A percentile compares a stretch with the other conserved stretches of the same genome.
Evolutionary conservation across 2,888 invertebrate genomes (phyloP).

Genomic region (Brassicogethes aeneus): DNA sequence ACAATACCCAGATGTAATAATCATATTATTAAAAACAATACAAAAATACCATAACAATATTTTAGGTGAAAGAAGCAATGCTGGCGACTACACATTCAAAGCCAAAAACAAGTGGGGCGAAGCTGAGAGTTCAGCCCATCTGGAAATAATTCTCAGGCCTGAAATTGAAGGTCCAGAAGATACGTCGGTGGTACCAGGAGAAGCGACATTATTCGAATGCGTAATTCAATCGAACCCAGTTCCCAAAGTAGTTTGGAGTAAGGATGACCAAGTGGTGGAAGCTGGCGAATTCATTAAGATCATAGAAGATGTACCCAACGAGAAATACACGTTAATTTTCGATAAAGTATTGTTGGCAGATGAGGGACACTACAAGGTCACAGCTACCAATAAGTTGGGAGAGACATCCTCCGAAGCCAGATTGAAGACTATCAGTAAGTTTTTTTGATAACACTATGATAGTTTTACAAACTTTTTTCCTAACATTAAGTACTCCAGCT

Average conservation of each 20-base stretch:
- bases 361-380: slow-evolving; percentile 68
- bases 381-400: slow-evolving; percentile 70
- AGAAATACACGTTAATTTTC: slow-evolving; percentile 61
- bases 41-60: no score
- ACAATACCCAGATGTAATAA: slow-evolving; percentile 59
- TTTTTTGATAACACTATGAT: slow-evolving; percentile 8
- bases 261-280: slow-evolving; percentile 54
- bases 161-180: slow-evolving; percentile 71
- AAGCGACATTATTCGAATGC: slow-evolving; percentile 67
- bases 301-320: slow-evolving; percentile 51
- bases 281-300: slow-evolving; percentile 50
- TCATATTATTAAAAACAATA: neutral
- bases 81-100: slow-evolving; percentile 72
- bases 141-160: slow-evolving; percentile 72
- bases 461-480: no score
- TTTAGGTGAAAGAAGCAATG: slow-evolving; percentile 63
- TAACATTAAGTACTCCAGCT: no score
- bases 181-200: slow-evolving; percentile 64
- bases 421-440: slow-evolving; percentile 65
- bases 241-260: slow-evolving; percentile 79
- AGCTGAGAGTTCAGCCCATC: slow-evolving; percentile 59
- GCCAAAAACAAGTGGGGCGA: slow-evolving; percentile 76
- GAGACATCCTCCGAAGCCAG: slow-evolving; percentile 59
- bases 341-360: slow-evolving; percentile 63
- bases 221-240: slow-evolving; percentile 83